These are phyloP conservation scores for Meriones psammophilus DNA, from an alignment of 2,797 vertebrate species.

Conservation along the genomic window DNA sequence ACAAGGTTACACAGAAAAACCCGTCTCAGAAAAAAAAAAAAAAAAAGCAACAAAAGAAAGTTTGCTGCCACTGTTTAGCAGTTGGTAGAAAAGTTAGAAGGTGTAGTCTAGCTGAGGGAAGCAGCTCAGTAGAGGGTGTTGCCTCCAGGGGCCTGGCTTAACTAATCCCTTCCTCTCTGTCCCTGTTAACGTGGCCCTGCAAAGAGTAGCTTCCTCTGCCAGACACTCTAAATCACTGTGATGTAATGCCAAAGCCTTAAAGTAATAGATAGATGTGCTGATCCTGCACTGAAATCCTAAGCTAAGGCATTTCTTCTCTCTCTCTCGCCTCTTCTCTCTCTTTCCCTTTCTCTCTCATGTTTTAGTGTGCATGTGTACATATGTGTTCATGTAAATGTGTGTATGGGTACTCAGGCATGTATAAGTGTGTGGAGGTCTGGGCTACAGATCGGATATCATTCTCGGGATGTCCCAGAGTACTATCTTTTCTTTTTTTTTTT, in stretches of 20 bases:
- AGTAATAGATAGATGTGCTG: background rate
- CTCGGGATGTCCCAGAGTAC: background rate
- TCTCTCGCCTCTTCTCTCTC: too few relatives aligned
- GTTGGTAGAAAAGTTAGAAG: background rate
- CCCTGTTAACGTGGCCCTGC: background rate
- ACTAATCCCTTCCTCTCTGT: background rate
- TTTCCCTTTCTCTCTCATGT: background rate
- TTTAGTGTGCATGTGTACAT: background rate
- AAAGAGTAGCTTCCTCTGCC: background rate
- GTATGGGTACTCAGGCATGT: too few relatives aligned
- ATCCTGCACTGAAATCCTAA: background rate
- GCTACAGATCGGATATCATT: background rate
- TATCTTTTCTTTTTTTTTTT: too few relatives aligned
- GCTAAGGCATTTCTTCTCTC: background rate
- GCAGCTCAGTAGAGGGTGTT: background rate
- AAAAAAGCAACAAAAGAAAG: too few relatives aligned
- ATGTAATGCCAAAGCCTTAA: background rate
- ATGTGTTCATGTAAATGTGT: background rate
- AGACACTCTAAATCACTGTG: background rate
- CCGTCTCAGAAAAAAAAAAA: too few relatives aligned
- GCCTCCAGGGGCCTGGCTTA: background rate
- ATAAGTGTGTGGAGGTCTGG: background rate
- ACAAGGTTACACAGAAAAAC: too few relatives aligned
- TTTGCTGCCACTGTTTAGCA: background rate
- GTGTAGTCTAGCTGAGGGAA: background rate